Percentiles rank a stretch among this genome's conserved stretches.
These are phyloP conservation scores for Cantharis lateralis DNA, from an alignment of 2,888 invertebrate genomes.

Conservation along the genomic window DNA sequence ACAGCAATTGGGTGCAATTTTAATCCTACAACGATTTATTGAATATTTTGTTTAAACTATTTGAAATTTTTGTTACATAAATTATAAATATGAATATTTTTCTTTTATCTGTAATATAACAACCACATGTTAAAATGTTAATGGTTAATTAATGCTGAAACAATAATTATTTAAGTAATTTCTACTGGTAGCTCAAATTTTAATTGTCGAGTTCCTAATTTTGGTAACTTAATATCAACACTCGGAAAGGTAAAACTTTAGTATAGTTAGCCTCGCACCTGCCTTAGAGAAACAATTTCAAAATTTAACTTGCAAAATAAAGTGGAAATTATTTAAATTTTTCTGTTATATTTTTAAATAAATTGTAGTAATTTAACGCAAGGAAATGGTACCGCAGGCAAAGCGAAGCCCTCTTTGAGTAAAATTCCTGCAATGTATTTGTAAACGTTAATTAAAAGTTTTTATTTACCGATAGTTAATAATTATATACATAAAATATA, in stretches of 20 bases:
- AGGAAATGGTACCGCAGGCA: too few relatives aligned
- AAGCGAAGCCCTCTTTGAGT: not conserved
- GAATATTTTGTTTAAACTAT: not conserved
- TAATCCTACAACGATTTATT: slow-evolving; percentile 36
- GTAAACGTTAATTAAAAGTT: not conserved
- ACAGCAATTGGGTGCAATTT: slow-evolving; percentile 55
- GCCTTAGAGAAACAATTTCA: not conserved
- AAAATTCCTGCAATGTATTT: not conserved
- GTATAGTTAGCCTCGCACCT: not conserved
- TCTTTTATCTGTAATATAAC: not conserved
- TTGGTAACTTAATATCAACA: not conserved
- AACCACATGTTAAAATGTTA: not conserved
- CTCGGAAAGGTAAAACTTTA: not conserved
- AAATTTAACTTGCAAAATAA: not conserved
- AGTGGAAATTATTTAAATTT: not conserved
- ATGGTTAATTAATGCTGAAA: not conserved
- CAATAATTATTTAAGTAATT: not conserved
- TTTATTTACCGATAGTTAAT: not conserved
- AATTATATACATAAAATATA: not conserved
- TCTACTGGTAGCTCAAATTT: not conserved
- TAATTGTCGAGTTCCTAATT: not conserved
- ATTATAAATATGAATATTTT: not conserved
- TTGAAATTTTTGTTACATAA: not conserved
- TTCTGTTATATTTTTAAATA: not conserved
- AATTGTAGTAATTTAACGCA: not conserved